A percentile compares a stretch with the other conserved stretches of the same genome.
Conservation (phyloP, 2,888 invertebrate species). For the Podabrus alpinus region DNA sequence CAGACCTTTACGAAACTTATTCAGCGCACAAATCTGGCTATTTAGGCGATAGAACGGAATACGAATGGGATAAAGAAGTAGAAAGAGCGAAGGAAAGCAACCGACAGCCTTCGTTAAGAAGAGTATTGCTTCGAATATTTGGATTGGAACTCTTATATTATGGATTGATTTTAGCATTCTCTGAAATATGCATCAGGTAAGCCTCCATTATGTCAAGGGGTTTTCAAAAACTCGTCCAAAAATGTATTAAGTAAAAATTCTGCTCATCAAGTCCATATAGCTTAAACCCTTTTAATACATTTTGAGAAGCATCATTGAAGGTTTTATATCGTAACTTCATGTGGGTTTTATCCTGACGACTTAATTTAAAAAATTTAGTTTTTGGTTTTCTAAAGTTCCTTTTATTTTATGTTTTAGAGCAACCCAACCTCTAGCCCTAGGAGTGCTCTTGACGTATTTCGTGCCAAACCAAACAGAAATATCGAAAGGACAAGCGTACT, state of each 20-base stretch:
- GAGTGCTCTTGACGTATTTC: constrained; percentile 67
- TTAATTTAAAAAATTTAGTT: too few relatives aligned
- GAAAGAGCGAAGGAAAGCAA: constrained; percentile 50
- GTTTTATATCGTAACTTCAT: too few relatives aligned
- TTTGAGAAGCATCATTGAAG: too few relatives aligned
- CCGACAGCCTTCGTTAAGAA: constrained; percentile 64
- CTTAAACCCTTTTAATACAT: too few relatives aligned
- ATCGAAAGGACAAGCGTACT: constrained; percentile 65
- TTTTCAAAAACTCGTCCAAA: not conserved
- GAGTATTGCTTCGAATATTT: constrained; percentile 65
- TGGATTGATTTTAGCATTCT: constrained; percentile 65
- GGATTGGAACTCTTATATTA: constrained; percentile 65
- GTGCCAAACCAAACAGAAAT: constrained; percentile 52
- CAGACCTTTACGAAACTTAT: constrained; percentile 69
- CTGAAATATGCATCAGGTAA: constrained; percentile 64
- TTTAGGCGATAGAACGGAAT: constrained; percentile 68
- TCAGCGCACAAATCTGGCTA: constrained; percentile 69
- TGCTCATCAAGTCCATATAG: too few relatives aligned
- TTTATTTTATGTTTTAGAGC: constrained; percentile 40
- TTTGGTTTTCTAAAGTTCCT: not conserved
- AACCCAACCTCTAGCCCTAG: constrained; percentile 61
- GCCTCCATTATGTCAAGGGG: constrained; percentile 8
- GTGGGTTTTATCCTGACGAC: too few relatives aligned
- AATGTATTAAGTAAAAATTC: not conserved
- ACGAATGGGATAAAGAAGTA: constrained; percentile 66